Evolutionary conservation across 2,888 invertebrate species (phyloP), one percentile per base, ranked within the genome.

Genomic region (Caenorhabditis macrosperma): DNA sequence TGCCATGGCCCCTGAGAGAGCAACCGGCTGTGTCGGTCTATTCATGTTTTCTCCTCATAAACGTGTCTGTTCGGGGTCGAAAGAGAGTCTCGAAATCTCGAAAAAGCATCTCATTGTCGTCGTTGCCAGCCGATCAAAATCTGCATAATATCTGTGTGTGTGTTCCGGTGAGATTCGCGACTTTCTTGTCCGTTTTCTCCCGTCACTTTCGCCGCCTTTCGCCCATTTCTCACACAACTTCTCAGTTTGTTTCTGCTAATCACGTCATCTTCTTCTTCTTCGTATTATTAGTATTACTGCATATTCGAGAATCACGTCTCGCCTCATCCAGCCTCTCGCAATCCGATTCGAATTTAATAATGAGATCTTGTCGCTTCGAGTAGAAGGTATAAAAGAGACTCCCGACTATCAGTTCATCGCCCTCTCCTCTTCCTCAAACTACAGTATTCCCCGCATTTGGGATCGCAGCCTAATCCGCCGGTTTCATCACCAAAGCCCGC

Each of bases 81-180:
- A 9, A 57, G n/a, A n/a, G 35, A 64, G 72, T 72, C 63, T 46
- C 41, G 71, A 71, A 72, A 72, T 72, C 72, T 72, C 63, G 72
- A 72, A 72, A 72, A 72, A 72, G 72, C 72, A 72, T 72, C 72
- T 72, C 57, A 44, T 57, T 72, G 61, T 72, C 72, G 59, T 57
- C 57, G 26, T 26, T 26, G 26, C 46, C 12, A 24, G 9, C 5
- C 64, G 72, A 72, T 72, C n/a, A 22, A 35, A 64, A 72, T 72
- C 72, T 72, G 63, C 55, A 72, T 72, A 72, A 55, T 63, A 46
- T 63, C 64, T 57, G 52, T n/a, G n/a, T n/a, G n/a, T n/a, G n/a
- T 71, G 71, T 72, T 72, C 72, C 72, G 72, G 72, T 61, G 72
- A 72, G 64, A 46, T 68, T 50, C 46, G 15, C 54, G 46, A 4